Evolutionary conservation across 2,113 vertebrate genomes (phyloP).

Genomic region (Bambusicola thoracicus): DNA sequence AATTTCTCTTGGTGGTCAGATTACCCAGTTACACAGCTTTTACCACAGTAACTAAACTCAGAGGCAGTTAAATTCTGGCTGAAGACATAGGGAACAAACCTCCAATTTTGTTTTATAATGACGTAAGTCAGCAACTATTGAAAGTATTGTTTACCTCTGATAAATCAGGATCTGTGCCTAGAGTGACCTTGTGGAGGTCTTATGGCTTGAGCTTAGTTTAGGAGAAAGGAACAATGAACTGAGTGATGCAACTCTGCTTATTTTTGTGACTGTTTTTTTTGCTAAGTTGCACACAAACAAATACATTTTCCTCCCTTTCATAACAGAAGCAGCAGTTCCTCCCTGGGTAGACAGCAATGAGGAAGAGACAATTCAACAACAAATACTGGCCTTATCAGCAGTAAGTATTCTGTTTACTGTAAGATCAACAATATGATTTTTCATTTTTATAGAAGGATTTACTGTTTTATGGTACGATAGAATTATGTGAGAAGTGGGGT

Average conservation of each 20-base stretch:
- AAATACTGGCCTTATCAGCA: slow-evolving; percentile 95
- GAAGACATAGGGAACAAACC: not conserved
- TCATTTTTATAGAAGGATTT: not conserved
- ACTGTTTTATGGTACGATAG: not conserved
- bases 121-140: not conserved
- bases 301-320: not conserved
- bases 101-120: not conserved
- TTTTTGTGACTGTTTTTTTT: not conserved
- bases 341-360: slow-evolving; percentile 97
- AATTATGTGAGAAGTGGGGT: not conserved
- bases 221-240: not conserved
- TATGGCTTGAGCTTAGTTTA: not conserved
- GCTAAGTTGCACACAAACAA: not conserved
- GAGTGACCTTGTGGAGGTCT: not conserved
- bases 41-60: not conserved
- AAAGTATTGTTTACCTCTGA: not conserved
- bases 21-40: not conserved
- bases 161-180: not conserved
- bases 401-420: slow-evolving; percentile 76
- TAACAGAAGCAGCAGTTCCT: slow-evolving; percentile 89
- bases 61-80: not conserved
- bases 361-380: slow-evolving; percentile 96
- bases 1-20: not conserved
- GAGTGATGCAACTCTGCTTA: not conserved
- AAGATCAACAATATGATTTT: not conserved